These are phyloP conservation scores for Megaustenia siamemsis DNA, from an alignment of 2,888 invertebrate genomes.

Conservation along the genomic window DNA sequence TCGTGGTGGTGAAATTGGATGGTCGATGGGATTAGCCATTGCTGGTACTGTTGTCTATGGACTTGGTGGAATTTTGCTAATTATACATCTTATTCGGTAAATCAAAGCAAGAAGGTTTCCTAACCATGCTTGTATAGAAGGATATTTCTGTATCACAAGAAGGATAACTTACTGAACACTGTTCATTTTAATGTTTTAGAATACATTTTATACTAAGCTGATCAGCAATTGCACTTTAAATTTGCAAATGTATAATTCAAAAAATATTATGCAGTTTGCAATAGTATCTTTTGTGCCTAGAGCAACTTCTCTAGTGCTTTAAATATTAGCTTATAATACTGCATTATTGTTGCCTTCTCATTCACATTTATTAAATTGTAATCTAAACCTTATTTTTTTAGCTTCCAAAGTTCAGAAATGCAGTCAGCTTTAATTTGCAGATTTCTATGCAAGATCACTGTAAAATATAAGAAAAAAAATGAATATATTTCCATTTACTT, in stretches of 20 bases:
- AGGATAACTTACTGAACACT: not conserved
- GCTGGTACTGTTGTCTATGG: slow-evolving; percentile 67
- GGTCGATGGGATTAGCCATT: slow-evolving; percentile 75
- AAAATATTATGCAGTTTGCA: not conserved
- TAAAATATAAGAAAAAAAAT: no score
- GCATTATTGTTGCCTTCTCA: no score
- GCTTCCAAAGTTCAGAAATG: no score
- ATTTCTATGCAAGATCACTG: no score
- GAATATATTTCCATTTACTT: no score
- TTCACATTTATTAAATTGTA: no score
- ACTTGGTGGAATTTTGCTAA: slow-evolving; percentile 68
- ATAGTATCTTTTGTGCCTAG: not conserved
- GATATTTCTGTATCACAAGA: not conserved
- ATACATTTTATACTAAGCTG: not conserved
- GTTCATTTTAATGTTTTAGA: not conserved
- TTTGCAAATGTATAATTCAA: not conserved
- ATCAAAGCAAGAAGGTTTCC: not conserved
- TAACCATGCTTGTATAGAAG: not conserved
- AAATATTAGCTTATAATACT: no score
- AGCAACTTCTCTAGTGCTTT: not conserved
- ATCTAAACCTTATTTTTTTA: no score
- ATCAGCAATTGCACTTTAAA: not conserved
- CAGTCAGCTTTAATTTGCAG: no score
- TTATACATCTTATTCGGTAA: slow-evolving; percentile 58
- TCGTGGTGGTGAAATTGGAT: slow-evolving; percentile 61